These are phyloP conservation scores for Maniola jurtina DNA, from an alignment of 1,140 invertebrate species.

Conservation along the genomic window DNA sequence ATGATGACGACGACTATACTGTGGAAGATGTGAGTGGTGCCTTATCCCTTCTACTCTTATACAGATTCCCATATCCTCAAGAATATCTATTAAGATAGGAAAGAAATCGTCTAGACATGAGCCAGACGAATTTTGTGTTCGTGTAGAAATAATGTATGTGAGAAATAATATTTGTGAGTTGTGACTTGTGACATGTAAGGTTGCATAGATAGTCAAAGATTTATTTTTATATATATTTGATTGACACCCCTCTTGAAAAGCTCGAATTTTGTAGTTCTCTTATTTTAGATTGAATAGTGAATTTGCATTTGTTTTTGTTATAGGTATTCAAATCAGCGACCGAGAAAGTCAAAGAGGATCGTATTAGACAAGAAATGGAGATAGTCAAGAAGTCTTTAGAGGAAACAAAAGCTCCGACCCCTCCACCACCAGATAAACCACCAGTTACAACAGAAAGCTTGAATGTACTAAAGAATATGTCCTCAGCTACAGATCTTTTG, in stretches of 20 bases:
- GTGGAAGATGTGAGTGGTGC: conserved; percentile 57
- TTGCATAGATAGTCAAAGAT: too few relatives aligned
- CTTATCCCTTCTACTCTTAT: background rate
- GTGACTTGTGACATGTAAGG: too few relatives aligned
- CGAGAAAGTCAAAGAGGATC: conserved; percentile 67
- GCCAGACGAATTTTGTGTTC: too few relatives aligned
- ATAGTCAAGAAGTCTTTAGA: conserved; percentile 69
- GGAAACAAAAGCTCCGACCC: conserved; percentile 35
- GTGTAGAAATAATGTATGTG: too few relatives aligned
- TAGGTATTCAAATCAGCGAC: conserved; percentile 67
- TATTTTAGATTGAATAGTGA: conserved; percentile 3
- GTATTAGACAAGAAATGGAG: conserved; percentile 72
- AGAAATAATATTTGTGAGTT: too few relatives aligned
- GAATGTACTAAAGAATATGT: conserved; percentile 40
- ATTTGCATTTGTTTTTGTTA: conserved; percentile 9
- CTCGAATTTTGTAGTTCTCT: background rate
- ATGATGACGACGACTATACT: conserved; percentile 69
- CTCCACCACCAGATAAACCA: background rate
- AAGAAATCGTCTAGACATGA: too few relatives aligned
- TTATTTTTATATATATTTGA: too few relatives aligned
- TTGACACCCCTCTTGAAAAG: too few relatives aligned
- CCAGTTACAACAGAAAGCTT: background rate
- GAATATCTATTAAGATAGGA: too few relatives aligned
- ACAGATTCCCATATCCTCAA: too few relatives aligned
- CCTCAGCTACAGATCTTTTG: conserved; percentile 60